Evolutionary conservation across 2,797 vertebrate species (phyloP).

Genomic region (Avahi laniger): DNA sequence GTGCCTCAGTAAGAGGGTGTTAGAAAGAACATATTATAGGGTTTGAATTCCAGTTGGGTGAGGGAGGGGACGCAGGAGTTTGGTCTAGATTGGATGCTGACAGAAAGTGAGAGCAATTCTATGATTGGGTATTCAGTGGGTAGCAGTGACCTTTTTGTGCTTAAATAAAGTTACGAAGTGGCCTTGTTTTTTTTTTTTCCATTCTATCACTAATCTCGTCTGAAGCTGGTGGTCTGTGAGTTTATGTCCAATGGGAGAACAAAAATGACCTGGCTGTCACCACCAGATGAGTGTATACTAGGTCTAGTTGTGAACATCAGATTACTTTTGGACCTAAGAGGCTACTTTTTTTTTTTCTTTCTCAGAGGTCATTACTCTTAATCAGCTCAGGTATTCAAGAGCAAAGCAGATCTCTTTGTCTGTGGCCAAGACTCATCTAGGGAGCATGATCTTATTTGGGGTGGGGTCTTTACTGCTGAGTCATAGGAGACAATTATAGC

Average conservation of each 20-base stretch:
- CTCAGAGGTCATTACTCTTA: background rate
- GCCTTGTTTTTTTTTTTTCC: background rate
- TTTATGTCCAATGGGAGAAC: background rate
- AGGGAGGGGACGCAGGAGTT: background rate
- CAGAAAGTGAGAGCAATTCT: background rate
- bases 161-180: background rate
- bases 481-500: slow-evolving; percentile 29
- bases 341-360: background rate
- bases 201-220: slow-evolving; percentile 10
- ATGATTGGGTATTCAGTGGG: background rate
- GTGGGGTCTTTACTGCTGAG: background rate
- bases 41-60: background rate
- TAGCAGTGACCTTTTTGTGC: background rate
- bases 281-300: background rate
- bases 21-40: background rate
- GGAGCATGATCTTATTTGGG: background rate
- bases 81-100: background rate
- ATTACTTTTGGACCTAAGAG: background rate
- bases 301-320: background rate
- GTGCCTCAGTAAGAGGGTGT: background rate
- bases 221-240: background rate
- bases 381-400: slow-evolving; percentile 26
- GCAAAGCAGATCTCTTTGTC: slow-evolving; percentile 39
- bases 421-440: background rate
- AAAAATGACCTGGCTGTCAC: background rate